A percentile compares a stretch with the other conserved stretches of the same genome.
Evolutionary conservation across 2,888 invertebrate genomes (phyloP).

Genomic region (Suillia variegata): DNA sequence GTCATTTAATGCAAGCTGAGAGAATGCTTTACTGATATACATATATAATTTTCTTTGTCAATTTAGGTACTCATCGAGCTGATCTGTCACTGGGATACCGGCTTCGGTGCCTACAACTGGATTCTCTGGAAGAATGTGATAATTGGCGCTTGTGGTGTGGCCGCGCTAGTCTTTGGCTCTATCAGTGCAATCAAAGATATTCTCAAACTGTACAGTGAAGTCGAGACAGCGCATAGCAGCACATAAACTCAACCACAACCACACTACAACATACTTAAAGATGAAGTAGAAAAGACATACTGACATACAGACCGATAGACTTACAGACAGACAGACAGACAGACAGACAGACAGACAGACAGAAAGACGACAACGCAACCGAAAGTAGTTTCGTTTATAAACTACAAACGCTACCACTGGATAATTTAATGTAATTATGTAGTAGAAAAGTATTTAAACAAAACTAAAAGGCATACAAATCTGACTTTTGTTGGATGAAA

Average conservation of each 20-base stretch:
- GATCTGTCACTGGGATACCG: constrained; percentile 83
- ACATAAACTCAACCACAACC: constrained; percentile 16
- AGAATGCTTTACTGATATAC: not conserved
- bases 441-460: too few species aligned
- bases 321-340: not conserved
- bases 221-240: constrained; percentile 15
- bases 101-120: constrained; percentile 75
- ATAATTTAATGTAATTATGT: constrained; percentile 39
- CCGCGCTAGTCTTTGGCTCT: constrained; percentile 84
- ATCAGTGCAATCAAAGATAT: constrained; percentile 70
- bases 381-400: not conserved
- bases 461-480: constrained; percentile 22
- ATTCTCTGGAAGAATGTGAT: constrained; percentile 79
- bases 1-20: constrained; percentile 29
- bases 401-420: constrained; percentile 37
- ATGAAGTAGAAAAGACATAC: not conserved
- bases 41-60: not conserved
- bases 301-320: not conserved
- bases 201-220: constrained; percentile 52
- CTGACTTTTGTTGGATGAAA: constrained; percentile 53
- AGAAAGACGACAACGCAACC: not conserved
- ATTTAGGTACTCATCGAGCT: constrained; percentile 77
- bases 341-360: not conserved
- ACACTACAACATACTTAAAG: not conserved
- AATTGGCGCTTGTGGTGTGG: constrained; percentile 75